Evolutionary conservation across 2,113 vertebrate species (phyloP).

Genomic region (Seriola rivoliana): DNA sequence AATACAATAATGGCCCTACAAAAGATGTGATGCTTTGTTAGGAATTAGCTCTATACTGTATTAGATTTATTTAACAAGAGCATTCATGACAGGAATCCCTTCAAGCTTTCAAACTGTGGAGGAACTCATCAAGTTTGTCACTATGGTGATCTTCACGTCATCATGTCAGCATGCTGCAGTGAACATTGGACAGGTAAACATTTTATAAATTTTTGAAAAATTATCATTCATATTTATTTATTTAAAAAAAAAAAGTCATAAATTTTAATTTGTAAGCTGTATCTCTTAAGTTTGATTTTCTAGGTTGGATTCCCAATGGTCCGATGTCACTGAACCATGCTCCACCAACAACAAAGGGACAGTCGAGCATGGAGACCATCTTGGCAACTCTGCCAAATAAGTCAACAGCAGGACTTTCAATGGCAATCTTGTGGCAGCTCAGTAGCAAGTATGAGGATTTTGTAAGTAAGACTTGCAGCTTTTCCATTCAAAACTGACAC

Average conservation of each 20-base stretch:
- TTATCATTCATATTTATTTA: too few species aligned
- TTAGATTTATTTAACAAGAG: too few species aligned
- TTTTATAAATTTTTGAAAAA: background rate
- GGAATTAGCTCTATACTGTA: too few species aligned
- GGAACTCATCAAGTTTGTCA: constrained; percentile 63
- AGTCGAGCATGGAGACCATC: constrained; percentile 30
- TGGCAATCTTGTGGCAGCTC: background rate
- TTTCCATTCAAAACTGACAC: too few species aligned
- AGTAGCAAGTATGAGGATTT: constrained; percentile 10
- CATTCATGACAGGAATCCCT: constrained; percentile 49
- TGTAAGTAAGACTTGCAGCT: constrained; percentile 18
- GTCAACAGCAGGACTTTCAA: background rate
- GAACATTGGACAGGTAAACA: constrained; percentile 50
- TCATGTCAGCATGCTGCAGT: constrained; percentile 55
- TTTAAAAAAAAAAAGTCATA: too few species aligned
- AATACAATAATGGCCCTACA: too few species aligned
- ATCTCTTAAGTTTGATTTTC: constrained; percentile 47
- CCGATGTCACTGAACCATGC: constrained; percentile 31
- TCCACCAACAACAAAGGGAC: constrained; percentile 51
- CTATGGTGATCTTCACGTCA: constrained; percentile 66
- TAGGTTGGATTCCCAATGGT: constrained; percentile 59
- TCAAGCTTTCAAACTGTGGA: constrained; percentile 37
- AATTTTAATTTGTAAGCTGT: too few species aligned
- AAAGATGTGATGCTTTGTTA: too few species aligned
- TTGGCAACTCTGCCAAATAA: constrained; percentile 38